A percentile compares a stretch with the other conserved stretches of the same genome.
These are phyloP conservation scores for Eledone cirrhosa DNA, from an alignment of 2,888 invertebrate species.

Conservation along the genomic window DNA sequence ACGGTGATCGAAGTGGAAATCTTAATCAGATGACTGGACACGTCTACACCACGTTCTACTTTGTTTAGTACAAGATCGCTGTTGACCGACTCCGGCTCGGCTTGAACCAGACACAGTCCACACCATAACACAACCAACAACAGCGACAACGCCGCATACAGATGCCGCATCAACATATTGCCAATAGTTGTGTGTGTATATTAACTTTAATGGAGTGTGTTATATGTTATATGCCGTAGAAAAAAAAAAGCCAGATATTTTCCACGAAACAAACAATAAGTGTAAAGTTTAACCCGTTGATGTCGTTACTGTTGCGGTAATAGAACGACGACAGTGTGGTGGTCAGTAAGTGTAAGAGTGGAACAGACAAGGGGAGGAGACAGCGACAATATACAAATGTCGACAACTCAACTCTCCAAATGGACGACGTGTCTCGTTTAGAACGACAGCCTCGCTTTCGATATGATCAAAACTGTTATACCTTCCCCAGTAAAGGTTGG, in stretches of 20 bases:
- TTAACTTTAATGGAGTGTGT: too few relatives aligned
- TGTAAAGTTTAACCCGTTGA: too few relatives aligned
- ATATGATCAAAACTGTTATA: not conserved
- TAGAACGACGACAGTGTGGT: too few relatives aligned
- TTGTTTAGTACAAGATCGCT: constrained; percentile 70
- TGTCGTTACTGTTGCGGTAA: too few relatives aligned
- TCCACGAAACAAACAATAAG: too few relatives aligned
- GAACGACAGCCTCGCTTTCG: constrained; percentile 9
- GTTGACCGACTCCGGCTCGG: constrained; percentile 53
- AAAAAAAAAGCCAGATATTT: too few relatives aligned
- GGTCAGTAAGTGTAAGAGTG: too few relatives aligned
- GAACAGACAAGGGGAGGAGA: too few relatives aligned
- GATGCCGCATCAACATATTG: not conserved
- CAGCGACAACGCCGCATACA: not conserved
- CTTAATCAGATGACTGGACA: constrained; percentile 89
- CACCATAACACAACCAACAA: not conserved
- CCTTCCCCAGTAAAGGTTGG: not conserved
- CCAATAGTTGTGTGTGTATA: too few relatives aligned
- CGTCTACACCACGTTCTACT: constrained; percentile 86
- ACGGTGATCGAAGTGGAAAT: constrained; percentile 81
- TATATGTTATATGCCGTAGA: too few relatives aligned
- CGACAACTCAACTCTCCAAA: not conserved
- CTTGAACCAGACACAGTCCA: constrained; percentile 18
- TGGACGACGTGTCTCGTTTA: not conserved
- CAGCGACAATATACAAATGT: too few relatives aligned